Evolutionary conservation across 2,888 invertebrate genomes (phyloP).

Genomic region (Timema podura): DNA sequence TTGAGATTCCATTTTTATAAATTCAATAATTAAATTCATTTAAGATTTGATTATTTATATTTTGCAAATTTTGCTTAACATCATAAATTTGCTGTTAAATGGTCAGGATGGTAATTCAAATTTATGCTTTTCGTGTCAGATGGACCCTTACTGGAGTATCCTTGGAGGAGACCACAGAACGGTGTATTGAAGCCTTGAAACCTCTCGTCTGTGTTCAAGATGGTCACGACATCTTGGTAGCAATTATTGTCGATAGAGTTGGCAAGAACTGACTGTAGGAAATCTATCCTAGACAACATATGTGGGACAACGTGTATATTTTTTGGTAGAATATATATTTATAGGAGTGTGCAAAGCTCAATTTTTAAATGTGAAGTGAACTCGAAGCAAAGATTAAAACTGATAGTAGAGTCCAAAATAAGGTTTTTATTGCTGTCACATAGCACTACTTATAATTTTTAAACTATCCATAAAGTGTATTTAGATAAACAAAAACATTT

Average conservation of each 20-base stretch:
- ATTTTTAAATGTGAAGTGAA: neutral
- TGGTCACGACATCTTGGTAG: slow-evolving; percentile 22
- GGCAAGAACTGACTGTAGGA: slow-evolving; percentile 20
- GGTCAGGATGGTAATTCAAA: too few relatives aligned
- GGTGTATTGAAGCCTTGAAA: slow-evolving; percentile 20
- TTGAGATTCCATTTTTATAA: too few relatives aligned
- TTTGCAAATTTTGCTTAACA: too few relatives aligned
- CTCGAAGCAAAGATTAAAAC: neutral
- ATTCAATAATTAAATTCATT: too few relatives aligned
- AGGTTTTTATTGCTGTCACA: neutral
- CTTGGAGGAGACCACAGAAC: slow-evolving; percentile 25
- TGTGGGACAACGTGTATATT: too few relatives aligned
- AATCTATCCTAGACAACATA: slow-evolving; percentile 17
- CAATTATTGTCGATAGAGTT: slow-evolving; percentile 15
- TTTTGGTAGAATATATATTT: too few relatives aligned
- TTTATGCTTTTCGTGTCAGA: too few relatives aligned
- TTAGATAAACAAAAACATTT: too few relatives aligned
- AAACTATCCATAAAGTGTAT: neutral
- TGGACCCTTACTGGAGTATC: slow-evolving; percentile 21
- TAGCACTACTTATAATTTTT: neutral
- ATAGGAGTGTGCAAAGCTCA: neutral
- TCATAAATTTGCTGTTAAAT: too few relatives aligned
- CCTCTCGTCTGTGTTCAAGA: slow-evolving; percentile 10
- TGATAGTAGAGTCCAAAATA: neutral
- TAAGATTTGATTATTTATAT: too few relatives aligned